Conservation (phyloP, 2,797 vertebrate genomes). For the Megaceryle alcyon region DNA sequence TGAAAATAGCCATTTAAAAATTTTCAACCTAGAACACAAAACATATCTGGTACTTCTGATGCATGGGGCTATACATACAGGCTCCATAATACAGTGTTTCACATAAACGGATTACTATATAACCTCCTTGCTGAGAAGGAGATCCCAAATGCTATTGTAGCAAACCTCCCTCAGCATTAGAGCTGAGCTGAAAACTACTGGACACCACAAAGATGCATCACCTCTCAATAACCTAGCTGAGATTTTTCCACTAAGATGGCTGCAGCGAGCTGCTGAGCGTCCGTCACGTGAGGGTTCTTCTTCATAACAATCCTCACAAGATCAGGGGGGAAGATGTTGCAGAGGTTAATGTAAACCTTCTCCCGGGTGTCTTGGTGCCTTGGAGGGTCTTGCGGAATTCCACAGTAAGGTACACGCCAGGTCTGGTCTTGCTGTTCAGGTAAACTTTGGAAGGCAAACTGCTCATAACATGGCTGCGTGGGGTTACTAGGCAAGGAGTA, state of each 20-base stretch:
- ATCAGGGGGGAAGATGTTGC: constrained; percentile 96
- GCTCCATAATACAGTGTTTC: constrained; percentile 83
- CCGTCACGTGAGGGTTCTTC: constrained; percentile 90
- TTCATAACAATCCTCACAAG: constrained; percentile 94
- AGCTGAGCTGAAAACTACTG: constrained; percentile 82
- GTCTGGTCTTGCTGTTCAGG: constrained; percentile 87
- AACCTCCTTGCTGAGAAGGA: constrained; percentile 84
- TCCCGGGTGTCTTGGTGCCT: constrained; percentile 86
- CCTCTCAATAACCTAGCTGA: constrained; percentile 88
- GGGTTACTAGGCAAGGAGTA: constrained; percentile 81
- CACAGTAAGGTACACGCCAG: constrained; percentile 85
- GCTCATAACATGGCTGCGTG: constrained; percentile 83
- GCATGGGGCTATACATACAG: constrained; percentile 77
- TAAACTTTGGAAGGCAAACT: constrained; percentile 89
- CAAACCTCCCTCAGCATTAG: constrained; percentile 85
- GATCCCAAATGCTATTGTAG: constrained; percentile 88
- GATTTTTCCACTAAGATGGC: constrained; percentile 94
- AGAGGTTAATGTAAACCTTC: constrained; percentile 92
- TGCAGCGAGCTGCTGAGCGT: constrained; percentile 94
- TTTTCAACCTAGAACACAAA: constrained; percentile 70
- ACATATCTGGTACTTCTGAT: constrained; percentile 70
- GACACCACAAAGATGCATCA: constrained; percentile 82
- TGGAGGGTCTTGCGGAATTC: constrained; percentile 81
- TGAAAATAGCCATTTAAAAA: constrained; percentile 73
- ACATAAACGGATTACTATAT: constrained; percentile 85